Conservation (phyloP, 1,140 invertebrate genomes). For the Babylonia areolata region DNA sequence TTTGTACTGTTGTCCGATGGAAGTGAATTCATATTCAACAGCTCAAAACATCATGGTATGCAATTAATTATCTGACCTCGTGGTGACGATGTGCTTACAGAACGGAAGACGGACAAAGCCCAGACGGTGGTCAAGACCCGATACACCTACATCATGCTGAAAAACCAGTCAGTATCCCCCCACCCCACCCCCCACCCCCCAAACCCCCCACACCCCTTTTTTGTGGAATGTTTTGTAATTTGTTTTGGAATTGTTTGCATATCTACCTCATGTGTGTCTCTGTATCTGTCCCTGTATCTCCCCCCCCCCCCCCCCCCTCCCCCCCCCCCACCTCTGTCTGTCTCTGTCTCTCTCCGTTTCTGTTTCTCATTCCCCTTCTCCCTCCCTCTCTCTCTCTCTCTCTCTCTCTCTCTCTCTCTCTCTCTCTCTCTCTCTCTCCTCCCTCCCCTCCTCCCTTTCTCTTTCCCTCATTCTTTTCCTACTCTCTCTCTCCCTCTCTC, state of each 20-base stretch:
- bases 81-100: too few relatives aligned
- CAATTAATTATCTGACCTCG: too few relatives aligned
- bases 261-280: background rate
- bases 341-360: background rate
- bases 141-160: conserved; percentile 31
- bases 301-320: background rate
- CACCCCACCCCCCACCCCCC: too few relatives aligned
- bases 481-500: too few relatives aligned
- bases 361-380: background rate
- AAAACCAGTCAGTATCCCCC: conserved; percentile 4
- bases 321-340: background rate
- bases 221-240: too few relatives aligned
- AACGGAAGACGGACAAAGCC: background rate
- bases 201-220: background rate
- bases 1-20: too few relatives aligned
- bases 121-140: conserved; percentile 3
- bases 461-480: background rate
- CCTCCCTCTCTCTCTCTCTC: conserved; percentile 10
- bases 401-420: background rate
- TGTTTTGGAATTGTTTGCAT: too few relatives aligned
- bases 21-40: too few relatives aligned
- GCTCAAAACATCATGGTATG: too few relatives aligned
- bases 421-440: background rate
- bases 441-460: background rate
- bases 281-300: background rate